A percentile compares a stretch with the other conserved stretches of the same genome.
These are phyloP conservation scores for Chaetodon auriga DNA, from an alignment of 2,113 vertebrate genomes.

Conservation along the genomic window DNA sequence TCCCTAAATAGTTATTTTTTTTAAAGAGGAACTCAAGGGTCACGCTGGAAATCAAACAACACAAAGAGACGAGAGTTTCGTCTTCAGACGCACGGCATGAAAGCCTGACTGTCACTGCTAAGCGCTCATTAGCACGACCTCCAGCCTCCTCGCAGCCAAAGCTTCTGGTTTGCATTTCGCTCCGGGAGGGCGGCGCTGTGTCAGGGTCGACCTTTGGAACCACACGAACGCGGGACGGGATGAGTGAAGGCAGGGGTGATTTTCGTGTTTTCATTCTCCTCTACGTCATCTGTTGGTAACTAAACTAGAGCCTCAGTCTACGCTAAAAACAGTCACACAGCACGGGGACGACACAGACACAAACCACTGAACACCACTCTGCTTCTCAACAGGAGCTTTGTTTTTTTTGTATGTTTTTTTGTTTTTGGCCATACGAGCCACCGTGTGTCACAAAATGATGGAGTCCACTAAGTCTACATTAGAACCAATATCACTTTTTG, in stretches of 20 bases:
- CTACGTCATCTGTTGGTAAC: slow-evolving; percentile 84
- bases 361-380: slow-evolving; percentile 94
- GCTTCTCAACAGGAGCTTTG: slow-evolving; percentile 84
- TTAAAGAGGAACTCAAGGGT: slow-evolving; percentile 42
- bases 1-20: slow-evolving; percentile 85
- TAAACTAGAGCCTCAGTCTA: slow-evolving; percentile 90
- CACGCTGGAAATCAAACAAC: slow-evolving; percentile 53
- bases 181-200: slow-evolving; percentile 23
- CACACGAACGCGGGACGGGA: slow-evolving; percentile 31
- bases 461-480: slow-evolving; percentile 90
- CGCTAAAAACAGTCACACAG: slow-evolving; percentile 91
- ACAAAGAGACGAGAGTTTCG: slow-evolving; percentile 71
- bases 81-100: slow-evolving; percentile 60
- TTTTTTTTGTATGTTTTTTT: neutral
- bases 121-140: slow-evolving; percentile 18
- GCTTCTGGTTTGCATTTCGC: slow-evolving; percentile 28
- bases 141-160: slow-evolving; percentile 1
- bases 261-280: slow-evolving; percentile 51
- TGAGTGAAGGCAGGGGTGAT: slow-evolving; percentile 73
- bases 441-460: slow-evolving; percentile 91
- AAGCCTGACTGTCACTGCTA: slow-evolving; percentile 31
- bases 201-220: slow-evolving; percentile 52
- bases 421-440: slow-evolving; percentile 85
- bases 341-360: slow-evolving; percentile 94
- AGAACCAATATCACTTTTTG: slow-evolving; percentile 92